phyloP scores from a whole-genome alignment of 1,140 invertebrate genomes.

The Drosophila nigromelanica region DNA sequence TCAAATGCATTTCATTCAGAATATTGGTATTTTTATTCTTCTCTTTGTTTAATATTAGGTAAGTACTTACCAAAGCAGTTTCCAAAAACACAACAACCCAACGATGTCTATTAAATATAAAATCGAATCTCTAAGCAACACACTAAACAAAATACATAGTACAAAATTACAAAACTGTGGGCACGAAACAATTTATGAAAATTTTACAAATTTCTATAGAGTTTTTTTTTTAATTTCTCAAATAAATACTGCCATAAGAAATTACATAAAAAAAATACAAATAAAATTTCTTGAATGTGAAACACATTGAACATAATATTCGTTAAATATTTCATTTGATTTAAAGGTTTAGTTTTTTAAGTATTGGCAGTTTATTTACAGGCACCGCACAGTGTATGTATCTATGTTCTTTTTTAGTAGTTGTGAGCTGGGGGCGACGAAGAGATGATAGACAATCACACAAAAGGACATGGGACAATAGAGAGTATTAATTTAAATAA shows the following conservation, averaged over 20 bases:
- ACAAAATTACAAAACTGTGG: constrained; percentile 73
- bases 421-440: constrained; percentile 56
- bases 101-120: constrained; percentile 37
- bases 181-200: constrained; percentile 52
- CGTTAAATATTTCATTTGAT: constrained; percentile 82
- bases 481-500: constrained; percentile 46
- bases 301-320: constrained; percentile 58
- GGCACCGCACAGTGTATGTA: constrained; percentile 81
- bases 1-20: constrained; percentile 5
- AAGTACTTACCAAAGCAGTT: constrained; percentile 56
- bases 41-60: constrained; percentile 12
- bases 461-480: constrained; percentile 47
- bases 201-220: constrained; percentile 13
- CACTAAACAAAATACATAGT: constrained; percentile 62
- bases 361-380: constrained; percentile 80
- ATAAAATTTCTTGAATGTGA: constrained; percentile 27
- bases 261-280: constrained; percentile 28
- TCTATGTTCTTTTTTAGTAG: constrained; percentile 70
- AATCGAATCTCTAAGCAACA: constrained; percentile 46
- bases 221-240: background rate
- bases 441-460: constrained; percentile 42
- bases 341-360: constrained; percentile 44
- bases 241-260: constrained; percentile 25
- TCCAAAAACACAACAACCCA: constrained; percentile 55
- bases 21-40: background rate